Conservation (phyloP, 2,888 invertebrate genomes). For the Galerucella pusilla region DNA sequence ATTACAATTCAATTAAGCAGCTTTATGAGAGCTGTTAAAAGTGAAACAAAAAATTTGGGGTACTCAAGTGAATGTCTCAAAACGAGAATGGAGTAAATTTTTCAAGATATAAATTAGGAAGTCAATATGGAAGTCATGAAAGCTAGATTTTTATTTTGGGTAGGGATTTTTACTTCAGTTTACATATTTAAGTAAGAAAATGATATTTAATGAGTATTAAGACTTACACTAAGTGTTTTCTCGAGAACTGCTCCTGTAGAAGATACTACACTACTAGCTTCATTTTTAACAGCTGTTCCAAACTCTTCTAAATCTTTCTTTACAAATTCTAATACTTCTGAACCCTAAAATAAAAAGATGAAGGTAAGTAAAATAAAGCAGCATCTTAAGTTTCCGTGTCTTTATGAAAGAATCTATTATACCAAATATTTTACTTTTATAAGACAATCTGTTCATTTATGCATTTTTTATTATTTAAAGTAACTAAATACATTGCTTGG, state of each 20-base stretch:
- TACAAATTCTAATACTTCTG: conserved; percentile 80
- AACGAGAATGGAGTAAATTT: too few relatives aligned
- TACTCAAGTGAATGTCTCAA: too few relatives aligned
- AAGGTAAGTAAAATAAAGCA: background rate
- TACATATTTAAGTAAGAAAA: background rate
- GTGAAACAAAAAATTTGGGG: too few relatives aligned
- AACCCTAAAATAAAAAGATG: conserved; percentile 67
- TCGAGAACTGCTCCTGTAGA: conserved; percentile 76
- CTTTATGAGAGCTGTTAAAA: too few relatives aligned
- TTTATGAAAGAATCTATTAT: background rate
- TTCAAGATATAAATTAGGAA: too few relatives aligned
- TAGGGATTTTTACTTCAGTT: too few relatives aligned
- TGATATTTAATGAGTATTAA: background rate
- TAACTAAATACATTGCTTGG: too few relatives aligned
- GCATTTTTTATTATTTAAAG: too few relatives aligned
- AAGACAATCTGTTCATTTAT: too few relatives aligned
- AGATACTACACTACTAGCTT: conserved; percentile 75
- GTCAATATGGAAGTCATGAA: too few relatives aligned
- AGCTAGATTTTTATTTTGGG: too few relatives aligned
- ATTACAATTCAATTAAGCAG: too few relatives aligned
- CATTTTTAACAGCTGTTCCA: conserved; percentile 76
- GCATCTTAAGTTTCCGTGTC: background rate
- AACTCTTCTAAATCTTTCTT: conserved; percentile 82
- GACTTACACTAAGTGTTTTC: conserved; percentile 74
- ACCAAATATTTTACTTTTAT: background rate